Conservation (phyloP, 2,113 vertebrate species). For the Aplodontia rufa region DNA sequence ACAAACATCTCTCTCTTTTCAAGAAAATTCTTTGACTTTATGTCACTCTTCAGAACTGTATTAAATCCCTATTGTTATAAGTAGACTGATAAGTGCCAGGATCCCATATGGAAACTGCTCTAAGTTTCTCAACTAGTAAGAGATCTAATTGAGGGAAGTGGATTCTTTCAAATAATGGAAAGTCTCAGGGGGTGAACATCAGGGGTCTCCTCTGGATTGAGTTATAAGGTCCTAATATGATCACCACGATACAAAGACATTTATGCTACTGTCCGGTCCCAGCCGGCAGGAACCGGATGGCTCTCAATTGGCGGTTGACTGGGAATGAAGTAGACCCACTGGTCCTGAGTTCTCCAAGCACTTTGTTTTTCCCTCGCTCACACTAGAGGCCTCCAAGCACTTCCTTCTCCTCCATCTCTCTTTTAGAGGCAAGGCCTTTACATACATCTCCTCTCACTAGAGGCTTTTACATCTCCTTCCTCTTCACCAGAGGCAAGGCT, state of each 20-base stretch:
- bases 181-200: not conserved
- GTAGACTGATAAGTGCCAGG: not conserved
- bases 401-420: no score
- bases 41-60: not conserved
- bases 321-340: no score
- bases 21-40: not conserved
- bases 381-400: no score
- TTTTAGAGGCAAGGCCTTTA: no score
- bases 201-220: not conserved
- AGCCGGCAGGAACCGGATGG: no score
- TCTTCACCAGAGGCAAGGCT: no score
- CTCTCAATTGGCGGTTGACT: no score
- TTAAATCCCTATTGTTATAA: not conserved
- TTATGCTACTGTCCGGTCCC: no score
- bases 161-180: not conserved
- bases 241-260: not conserved
- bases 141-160: not conserved
- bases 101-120: not conserved
- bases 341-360: no score
- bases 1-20: not conserved
- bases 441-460: no score
- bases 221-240: not conserved
- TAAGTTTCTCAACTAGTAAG: not conserved
- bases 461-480: no score
- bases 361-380: no score